phyloP scores from a whole-genome alignment of 2,113 vertebrate genomes.

The Arizona elegans region DNA sequence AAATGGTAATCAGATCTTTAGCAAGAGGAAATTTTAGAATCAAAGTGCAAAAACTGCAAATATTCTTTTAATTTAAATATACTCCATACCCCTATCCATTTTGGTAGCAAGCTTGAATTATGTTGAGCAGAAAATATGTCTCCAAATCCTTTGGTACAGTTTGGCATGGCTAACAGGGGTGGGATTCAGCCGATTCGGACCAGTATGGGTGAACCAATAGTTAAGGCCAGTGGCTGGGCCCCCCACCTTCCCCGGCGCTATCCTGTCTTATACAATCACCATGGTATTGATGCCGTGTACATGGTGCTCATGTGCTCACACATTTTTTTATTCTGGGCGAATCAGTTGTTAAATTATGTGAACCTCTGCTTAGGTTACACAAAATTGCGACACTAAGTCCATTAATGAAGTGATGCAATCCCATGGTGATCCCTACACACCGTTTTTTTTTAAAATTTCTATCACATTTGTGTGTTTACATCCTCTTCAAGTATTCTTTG shows the following conservation, averaged over 20 bases:
- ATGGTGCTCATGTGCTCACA: too few species aligned
- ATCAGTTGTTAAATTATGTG: too few species aligned
- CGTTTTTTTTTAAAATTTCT: background rate
- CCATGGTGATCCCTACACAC: background rate
- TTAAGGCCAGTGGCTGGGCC: too few species aligned
- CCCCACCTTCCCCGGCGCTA: too few species aligned
- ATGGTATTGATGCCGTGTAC: too few species aligned
- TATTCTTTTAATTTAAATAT: background rate
- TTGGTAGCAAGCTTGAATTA: background rate
- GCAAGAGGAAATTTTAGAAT: background rate
- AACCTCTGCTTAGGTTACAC: background rate
- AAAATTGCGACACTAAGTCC: background rate
- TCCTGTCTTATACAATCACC: too few species aligned
- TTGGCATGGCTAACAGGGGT: background rate
- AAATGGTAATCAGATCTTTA: background rate
- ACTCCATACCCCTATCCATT: background rate
- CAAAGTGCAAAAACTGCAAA: background rate
- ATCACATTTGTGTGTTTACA: background rate
- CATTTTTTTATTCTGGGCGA: too few species aligned
- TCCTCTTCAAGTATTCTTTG: constrained; percentile 60
- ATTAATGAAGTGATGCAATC: background rate
- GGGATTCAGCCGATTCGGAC: too few species aligned
- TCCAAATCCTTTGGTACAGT: background rate
- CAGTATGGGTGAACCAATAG: too few species aligned
- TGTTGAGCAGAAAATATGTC: background rate